Conservation (phyloP, 2,797 vertebrate species). For the Oophaga sylvatica region DNA sequence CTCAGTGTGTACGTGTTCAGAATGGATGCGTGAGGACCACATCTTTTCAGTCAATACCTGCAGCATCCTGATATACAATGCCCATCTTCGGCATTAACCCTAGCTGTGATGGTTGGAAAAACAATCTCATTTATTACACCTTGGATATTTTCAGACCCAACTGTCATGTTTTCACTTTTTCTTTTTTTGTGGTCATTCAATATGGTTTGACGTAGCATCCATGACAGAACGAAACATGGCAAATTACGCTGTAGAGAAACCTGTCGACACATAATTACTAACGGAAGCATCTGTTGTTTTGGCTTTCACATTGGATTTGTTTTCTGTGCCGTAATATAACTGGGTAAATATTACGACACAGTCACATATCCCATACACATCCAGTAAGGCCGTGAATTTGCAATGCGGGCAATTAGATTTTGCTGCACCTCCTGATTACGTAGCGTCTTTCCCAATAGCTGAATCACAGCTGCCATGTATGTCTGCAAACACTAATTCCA, state of each 20-base stretch:
- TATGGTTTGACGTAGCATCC: background rate
- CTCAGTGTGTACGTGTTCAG: constrained; percentile 62
- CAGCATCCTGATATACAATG: constrained; percentile 47
- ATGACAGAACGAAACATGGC: background rate
- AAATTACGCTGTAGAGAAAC: background rate
- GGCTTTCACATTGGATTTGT: background rate
- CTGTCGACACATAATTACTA: background rate
- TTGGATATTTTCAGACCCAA: background rate
- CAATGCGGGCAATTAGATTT: background rate
- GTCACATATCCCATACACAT: background rate
- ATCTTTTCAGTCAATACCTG: constrained; percentile 59
- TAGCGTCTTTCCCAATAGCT: constrained; percentile 9
- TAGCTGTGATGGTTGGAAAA: background rate
- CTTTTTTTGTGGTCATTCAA: background rate
- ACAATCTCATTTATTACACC: background rate
- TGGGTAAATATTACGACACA: constrained; percentile 1
- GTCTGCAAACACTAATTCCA: constrained; percentile 28
- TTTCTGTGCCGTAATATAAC: background rate
- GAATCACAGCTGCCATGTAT: constrained; percentile 32
- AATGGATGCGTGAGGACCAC: constrained; percentile 60
- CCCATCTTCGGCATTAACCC: constrained; percentile 49
- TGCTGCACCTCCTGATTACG: background rate
- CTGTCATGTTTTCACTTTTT: background rate
- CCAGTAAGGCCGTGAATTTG: background rate
- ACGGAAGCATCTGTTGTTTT: background rate